phyloP scores from a whole-genome alignment of 2,797 vertebrate genomes.

The Takifugu ocellatus region DNA sequence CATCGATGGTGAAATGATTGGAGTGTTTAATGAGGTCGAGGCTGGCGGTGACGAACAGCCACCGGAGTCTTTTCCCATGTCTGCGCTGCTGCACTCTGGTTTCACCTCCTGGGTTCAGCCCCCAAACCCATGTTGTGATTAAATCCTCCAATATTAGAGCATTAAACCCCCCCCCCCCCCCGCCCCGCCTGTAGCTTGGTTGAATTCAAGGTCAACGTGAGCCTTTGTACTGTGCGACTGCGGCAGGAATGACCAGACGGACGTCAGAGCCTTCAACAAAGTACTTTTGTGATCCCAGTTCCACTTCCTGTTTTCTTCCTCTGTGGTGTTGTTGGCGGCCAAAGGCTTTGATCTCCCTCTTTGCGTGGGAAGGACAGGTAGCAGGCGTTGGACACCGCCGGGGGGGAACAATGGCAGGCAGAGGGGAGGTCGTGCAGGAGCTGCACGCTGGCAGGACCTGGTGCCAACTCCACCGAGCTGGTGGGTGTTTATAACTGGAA shows the following conservation, averaged over 20 bases:
- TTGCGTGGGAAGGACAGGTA: slow-evolving; percentile 53
- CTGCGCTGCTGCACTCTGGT: slow-evolving; percentile 22
- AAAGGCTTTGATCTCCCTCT: slow-evolving; percentile 57
- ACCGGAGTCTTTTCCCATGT: slow-evolving; percentile 44
- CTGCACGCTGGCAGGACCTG: slow-evolving; percentile 35
- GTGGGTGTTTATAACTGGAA: background rate
- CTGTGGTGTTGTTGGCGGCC: slow-evolving; percentile 37
- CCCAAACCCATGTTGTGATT: slow-evolving; percentile 2
- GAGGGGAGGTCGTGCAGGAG: slow-evolving; percentile 36
- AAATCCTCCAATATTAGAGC: background rate
- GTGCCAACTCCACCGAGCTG: slow-evolving; percentile 30
- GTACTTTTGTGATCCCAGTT: slow-evolving; percentile 48
- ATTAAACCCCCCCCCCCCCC: too few species aligned
- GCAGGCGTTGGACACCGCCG: slow-evolving; percentile 48
- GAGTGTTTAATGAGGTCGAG: slow-evolving; percentile 55
- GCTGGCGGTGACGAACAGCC: slow-evolving; percentile 45
- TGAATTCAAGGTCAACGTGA: slow-evolving; percentile 1
- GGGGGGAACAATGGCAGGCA: slow-evolving; percentile 55
- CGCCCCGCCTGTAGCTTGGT: too few species aligned
- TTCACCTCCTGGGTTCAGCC: slow-evolving; percentile 17
- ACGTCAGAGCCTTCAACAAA: slow-evolving; percentile 43
- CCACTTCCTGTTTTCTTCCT: slow-evolving; percentile 67
- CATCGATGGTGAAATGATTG: slow-evolving; percentile 51
- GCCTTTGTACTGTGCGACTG: slow-evolving; percentile 14
- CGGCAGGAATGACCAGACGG: slow-evolving; percentile 10